Conservation (phyloP, 1,140 invertebrate genomes). For the Euwallacea fornicatus region DNA sequence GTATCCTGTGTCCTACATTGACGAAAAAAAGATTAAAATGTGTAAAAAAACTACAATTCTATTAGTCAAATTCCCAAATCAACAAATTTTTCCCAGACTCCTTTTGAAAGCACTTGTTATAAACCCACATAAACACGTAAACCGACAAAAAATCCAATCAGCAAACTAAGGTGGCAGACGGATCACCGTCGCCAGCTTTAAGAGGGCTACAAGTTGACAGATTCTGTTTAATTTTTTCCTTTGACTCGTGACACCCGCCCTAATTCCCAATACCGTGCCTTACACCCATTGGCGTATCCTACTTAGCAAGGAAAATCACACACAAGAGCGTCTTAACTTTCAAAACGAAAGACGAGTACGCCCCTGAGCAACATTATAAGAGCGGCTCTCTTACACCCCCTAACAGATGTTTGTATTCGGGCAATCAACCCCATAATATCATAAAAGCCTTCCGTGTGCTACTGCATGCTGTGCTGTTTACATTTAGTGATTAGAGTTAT, state of each 20-base stretch:
- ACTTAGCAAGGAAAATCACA: not conserved
- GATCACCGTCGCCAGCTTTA: conserved; percentile 40
- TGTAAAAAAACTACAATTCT: too few species aligned
- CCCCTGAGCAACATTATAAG: too few species aligned
- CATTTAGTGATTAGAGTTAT: conserved; percentile 29
- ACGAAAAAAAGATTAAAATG: too few species aligned
- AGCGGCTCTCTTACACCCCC: conserved; percentile 43
- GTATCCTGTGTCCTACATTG: too few species aligned
- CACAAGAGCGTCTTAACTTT: too few species aligned
- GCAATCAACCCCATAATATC: conserved; percentile 47
- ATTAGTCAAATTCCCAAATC: too few species aligned
- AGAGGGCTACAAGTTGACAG: conserved; percentile 39
- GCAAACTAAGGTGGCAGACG: conserved; percentile 37
- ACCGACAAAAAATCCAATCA: conserved; percentile 30
- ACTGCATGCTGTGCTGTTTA: conserved; percentile 33
- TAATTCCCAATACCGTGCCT: conserved; percentile 15
- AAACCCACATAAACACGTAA: conserved; percentile 20
- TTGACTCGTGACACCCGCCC: conserved; percentile 43
- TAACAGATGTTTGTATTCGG: conserved; percentile 46
- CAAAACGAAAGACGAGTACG: too few species aligned
- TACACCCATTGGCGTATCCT: conserved; percentile 9
- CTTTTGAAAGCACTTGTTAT: conserved; percentile 16
- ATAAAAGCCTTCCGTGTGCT: conserved; percentile 37
- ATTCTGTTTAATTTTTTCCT: conserved; percentile 44
- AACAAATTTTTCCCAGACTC: not conserved